Conservation (phyloP, 2,113 vertebrate genomes). For the Oxygymnocypris stewartii region DNA sequence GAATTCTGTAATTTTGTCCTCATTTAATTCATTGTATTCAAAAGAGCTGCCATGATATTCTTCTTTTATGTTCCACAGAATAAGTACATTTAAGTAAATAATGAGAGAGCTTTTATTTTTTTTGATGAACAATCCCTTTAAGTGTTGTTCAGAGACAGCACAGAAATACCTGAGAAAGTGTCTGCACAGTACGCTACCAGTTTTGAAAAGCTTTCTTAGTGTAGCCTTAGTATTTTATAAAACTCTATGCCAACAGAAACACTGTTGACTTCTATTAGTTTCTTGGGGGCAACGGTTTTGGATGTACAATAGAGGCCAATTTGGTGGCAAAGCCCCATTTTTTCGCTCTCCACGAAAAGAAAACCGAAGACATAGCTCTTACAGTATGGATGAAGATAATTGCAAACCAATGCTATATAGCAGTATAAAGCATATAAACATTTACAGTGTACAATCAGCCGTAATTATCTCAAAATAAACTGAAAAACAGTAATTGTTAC, state of each 20-base stretch:
- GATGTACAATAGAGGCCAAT: constrained; percentile 39
- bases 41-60: background rate
- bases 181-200: constrained; percentile 37
- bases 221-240: constrained; percentile 33
- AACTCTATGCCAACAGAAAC: constrained; percentile 56
- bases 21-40: background rate
- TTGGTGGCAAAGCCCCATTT: constrained; percentile 30
- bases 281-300: constrained; percentile 37
- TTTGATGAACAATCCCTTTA: background rate
- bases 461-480: too few relatives aligned
- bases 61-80: background rate
- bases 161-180: constrained; percentile 18
- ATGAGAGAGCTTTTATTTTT: constrained; percentile 2
- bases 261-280: constrained; percentile 53
- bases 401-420: background rate
- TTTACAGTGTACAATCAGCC: too few relatives aligned
- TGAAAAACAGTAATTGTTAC: too few relatives aligned
- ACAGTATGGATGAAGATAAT: constrained; percentile 8
- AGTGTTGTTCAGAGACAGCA: background rate
- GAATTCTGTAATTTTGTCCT: background rate
- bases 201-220: constrained; percentile 35
- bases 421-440: too few relatives aligned
- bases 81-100: background rate
- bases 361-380: constrained; percentile 40
- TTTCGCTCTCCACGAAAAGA: constrained; percentile 46